phyloP scores from a whole-genome alignment of 1,140 invertebrate species.

The Pseudomyrmex gracilis region DNA sequence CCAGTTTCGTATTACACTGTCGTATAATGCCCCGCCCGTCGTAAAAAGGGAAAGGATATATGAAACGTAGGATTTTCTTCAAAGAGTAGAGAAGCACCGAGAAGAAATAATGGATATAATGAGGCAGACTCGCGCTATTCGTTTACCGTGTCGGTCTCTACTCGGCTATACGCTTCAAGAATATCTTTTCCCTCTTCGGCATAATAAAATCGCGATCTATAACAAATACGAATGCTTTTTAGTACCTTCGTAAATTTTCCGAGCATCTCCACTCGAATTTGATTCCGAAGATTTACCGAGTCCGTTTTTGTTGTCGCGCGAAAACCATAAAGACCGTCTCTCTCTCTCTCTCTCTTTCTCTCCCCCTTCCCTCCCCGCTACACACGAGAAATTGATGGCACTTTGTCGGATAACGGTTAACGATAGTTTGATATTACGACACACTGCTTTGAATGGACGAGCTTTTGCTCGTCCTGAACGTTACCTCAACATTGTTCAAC shows the following conservation, averaged over 20 bases:
- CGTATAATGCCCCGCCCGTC: slow-evolving; percentile 32
- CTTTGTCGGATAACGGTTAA: slow-evolving; percentile 54
- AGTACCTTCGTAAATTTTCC: slow-evolving; percentile 9
- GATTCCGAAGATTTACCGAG: neutral
- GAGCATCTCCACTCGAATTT: slow-evolving; percentile 28
- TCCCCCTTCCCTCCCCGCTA: neutral
- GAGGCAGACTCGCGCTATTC: slow-evolving; percentile 50
- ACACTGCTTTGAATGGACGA: slow-evolving; percentile 43
- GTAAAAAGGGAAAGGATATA: slow-evolving; percentile 52
- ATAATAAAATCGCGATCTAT: slow-evolving; percentile 39
- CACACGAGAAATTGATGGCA: slow-evolving; percentile 55
- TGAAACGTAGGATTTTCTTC: slow-evolving; percentile 53
- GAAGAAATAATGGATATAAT: slow-evolving; percentile 61
- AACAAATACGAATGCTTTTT: slow-evolving; percentile 10
- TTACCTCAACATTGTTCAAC: slow-evolving; percentile 43
- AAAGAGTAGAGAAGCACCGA: slow-evolving; percentile 36
- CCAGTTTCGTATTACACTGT: slow-evolving; percentile 57
- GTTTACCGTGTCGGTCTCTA: slow-evolving; percentile 42
- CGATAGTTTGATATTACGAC: slow-evolving; percentile 58
- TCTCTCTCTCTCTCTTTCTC: too few species aligned
- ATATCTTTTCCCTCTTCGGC: slow-evolving; percentile 20
- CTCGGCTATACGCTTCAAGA: slow-evolving; percentile 33
- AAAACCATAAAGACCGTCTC: neutral
- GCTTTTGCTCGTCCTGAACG: slow-evolving; percentile 43
- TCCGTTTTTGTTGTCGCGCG: slow-evolving; percentile 2